phyloP scores from a whole-genome alignment of 2,888 invertebrate species.

The Linyphia triangularis region DNA sequence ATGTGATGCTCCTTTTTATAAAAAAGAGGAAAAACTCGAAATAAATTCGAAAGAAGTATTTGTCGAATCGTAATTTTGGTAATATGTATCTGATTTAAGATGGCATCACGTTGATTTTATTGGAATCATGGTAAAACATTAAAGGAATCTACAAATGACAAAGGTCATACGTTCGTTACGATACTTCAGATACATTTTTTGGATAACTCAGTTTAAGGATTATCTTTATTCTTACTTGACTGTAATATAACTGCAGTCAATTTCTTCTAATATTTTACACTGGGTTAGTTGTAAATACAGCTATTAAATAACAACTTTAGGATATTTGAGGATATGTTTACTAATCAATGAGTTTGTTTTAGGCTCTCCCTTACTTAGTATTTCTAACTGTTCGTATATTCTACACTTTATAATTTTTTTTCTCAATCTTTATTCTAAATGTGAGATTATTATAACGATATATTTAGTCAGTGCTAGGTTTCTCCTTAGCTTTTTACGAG shows the following conservation, averaged over 20 bases:
- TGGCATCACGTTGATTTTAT: constrained; percentile 29
- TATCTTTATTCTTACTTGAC: constrained; percentile 37
- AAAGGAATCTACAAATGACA: neutral
- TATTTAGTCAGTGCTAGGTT: constrained; percentile 72
- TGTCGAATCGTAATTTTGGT: constrained; percentile 10
- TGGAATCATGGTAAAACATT: neutral
- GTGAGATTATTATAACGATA: constrained; percentile 66
- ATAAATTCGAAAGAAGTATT: constrained; percentile 34
- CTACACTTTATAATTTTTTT: constrained; percentile 58
- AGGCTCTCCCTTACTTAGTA: constrained; percentile 70
- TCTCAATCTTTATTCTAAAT: constrained; percentile 68
- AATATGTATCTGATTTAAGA: constrained; percentile 16
- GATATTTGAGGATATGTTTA: constrained; percentile 63
- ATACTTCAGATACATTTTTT: constrained; percentile 28
- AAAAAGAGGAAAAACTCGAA: constrained; percentile 16
- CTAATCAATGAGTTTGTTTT: constrained; percentile 67
- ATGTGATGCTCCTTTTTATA: constrained; percentile 19
- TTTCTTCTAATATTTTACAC: constrained; percentile 47
- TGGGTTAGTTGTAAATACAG: constrained; percentile 71
- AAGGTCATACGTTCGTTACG: constrained; percentile 17
- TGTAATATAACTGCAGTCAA: constrained; percentile 13
- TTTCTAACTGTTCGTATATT: constrained; percentile 58
- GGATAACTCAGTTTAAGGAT: constrained; percentile 28
- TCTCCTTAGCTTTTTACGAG: constrained; percentile 72
- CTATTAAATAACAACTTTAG: constrained; percentile 63